phyloP scores from a whole-genome alignment of 1,140 invertebrate genomes.

The Tribolium madens region DNA sequence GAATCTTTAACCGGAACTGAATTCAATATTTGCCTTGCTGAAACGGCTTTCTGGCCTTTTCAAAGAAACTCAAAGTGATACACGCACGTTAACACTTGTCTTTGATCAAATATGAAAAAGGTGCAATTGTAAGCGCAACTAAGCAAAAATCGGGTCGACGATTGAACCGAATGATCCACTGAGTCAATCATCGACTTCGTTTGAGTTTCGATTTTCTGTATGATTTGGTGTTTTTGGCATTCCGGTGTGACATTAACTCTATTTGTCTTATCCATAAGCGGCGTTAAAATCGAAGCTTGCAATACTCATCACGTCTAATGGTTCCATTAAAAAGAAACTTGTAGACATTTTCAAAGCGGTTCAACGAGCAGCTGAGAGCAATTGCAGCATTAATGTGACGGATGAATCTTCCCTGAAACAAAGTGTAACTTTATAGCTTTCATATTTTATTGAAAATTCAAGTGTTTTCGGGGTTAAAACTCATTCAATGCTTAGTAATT shows the following conservation, averaged over 20 bases:
- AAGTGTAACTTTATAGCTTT: background rate
- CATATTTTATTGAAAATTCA: too few species aligned
- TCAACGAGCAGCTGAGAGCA: conserved; percentile 1
- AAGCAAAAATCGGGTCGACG: too few species aligned
- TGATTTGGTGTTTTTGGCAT: too few species aligned
- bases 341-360: background rate
- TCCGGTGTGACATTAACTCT: background rate
- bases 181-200: too few species aligned
- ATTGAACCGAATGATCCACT: too few species aligned
- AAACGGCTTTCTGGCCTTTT: background rate
- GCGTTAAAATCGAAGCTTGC: background rate
- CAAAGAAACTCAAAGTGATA: background rate
- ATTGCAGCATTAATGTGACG: conserved; percentile 14
- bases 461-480: too few species aligned
- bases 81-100: too few species aligned
- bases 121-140: too few species aligned
- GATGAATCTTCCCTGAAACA: background rate
- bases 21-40: background rate
- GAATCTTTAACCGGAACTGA: background rate
- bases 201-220: too few species aligned
- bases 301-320: background rate
- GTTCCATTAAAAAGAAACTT: conserved; percentile 15
- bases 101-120: too few species aligned
- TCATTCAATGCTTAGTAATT: too few species aligned
- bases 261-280: background rate